Evolutionary conservation across 1,140 invertebrate genomes (phyloP).

Genomic region (Bombus impatiens): DNA sequence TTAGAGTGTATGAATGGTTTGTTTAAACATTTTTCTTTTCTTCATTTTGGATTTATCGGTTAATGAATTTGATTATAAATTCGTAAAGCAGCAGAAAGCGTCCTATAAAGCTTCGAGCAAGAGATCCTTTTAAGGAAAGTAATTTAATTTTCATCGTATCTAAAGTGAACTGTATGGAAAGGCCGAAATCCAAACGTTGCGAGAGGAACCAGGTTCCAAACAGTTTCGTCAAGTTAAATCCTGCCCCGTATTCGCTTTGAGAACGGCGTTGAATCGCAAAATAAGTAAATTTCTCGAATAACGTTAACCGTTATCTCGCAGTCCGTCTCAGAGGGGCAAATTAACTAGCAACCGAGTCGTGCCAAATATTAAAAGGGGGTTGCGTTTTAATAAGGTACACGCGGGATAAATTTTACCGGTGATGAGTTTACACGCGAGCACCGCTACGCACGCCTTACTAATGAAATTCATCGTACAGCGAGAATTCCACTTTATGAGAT

Average conservation of each 20-base stretch:
- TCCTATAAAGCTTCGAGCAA: neutral
- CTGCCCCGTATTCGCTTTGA: conserved; percentile 18
- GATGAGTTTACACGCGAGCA: neutral
- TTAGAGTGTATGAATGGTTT: neutral
- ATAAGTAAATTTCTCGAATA: conserved; percentile 48
- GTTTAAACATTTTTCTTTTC: too few species aligned
- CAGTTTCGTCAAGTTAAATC: conserved; percentile 45
- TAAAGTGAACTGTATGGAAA: neutral
- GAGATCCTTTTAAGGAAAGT: conserved; percentile 16
- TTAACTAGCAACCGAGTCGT: neutral
- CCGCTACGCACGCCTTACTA: neutral
- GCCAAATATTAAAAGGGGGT: neutral
- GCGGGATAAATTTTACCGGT: neutral
- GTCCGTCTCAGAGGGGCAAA: neutral
- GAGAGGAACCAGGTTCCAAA: conserved; percentile 15
- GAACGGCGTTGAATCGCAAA: conserved; percentile 20
- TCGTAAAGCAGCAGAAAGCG: neutral
- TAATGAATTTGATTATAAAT: neutral
- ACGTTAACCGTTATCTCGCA: conserved; percentile 33
- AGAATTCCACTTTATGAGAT: conserved; percentile 49
- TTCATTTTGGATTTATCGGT: neutral
- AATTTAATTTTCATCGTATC: conserved; percentile 45
- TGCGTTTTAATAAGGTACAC: conserved; percentile 28
- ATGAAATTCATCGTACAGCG: conserved; percentile 55
- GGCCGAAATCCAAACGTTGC: conserved; percentile 35